Evolutionary conservation across 2,113 vertebrate genomes (phyloP).

Genomic region (Callaeas wilsoni): DNA sequence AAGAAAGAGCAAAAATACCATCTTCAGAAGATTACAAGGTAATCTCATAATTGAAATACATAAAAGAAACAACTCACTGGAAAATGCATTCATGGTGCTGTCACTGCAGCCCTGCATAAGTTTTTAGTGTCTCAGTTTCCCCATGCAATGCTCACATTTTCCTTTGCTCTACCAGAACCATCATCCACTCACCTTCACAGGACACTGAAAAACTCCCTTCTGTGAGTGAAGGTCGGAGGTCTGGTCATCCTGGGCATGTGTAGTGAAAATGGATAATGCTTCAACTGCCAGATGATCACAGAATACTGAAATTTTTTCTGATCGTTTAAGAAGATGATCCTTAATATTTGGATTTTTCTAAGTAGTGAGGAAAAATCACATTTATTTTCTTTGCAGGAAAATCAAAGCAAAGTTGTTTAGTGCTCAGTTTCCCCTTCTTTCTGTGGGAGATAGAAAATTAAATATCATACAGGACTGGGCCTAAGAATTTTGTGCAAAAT

Average conservation of each 20-base stretch:
- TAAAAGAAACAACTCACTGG: background rate
- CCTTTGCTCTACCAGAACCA: background rate
- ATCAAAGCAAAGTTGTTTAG: background rate
- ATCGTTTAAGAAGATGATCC: background rate
- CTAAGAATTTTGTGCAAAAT: background rate
- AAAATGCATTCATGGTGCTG: background rate
- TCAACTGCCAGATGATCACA: background rate
- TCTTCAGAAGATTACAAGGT: background rate
- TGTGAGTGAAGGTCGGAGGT: accelerated
- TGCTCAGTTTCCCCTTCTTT: background rate
- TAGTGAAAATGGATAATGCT: background rate
- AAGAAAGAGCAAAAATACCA: background rate
- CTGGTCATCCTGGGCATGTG: accelerated
- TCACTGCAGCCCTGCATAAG: background rate
- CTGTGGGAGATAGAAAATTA: background rate
- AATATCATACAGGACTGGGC: background rate
- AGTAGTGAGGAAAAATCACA: background rate
- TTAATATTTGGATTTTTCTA: background rate
- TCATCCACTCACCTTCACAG: background rate
- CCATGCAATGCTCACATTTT: background rate
- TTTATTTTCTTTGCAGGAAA: background rate
- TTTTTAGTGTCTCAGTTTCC: background rate
- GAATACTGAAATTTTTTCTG: background rate
- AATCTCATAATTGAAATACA: background rate
- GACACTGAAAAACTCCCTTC: background rate